phyloP scores from a whole-genome alignment of 2,113 vertebrate species.

The Elephas maximus region DNA sequence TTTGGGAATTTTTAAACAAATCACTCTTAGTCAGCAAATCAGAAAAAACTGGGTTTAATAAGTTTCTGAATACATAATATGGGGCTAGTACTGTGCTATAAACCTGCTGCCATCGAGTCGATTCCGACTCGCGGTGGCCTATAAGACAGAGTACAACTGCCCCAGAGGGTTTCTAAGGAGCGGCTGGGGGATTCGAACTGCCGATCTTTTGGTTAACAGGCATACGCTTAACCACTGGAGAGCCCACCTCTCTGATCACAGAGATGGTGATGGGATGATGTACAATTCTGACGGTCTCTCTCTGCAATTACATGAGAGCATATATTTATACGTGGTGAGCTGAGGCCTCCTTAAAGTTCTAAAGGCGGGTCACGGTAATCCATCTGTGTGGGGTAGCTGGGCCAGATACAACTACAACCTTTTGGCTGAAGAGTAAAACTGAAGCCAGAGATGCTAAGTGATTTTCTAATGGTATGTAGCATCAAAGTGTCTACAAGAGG shows the following conservation, averaged over 20 bases:
- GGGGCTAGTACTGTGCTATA: neutral
- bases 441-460: neutral
- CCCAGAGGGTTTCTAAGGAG: too few species aligned
- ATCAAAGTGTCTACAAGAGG: neutral
- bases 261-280: accelerated
- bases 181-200: too few species aligned
- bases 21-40: neutral
- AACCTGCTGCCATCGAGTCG: too few species aligned
- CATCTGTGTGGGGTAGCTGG: neutral
- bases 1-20: neutral
- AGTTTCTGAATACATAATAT: neutral
- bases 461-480: too few species aligned
- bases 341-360: neutral
- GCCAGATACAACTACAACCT: neutral
- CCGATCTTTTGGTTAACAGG: too few species aligned
- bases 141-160: too few species aligned
- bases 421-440: neutral
- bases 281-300: neutral
- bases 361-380: neutral
- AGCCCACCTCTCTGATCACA: too few species aligned
- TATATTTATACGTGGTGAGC: accelerated
- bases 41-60: neutral
- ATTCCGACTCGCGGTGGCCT: too few species aligned
- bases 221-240: too few species aligned
- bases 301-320: too few species aligned